These are phyloP conservation scores for Neogobius melanostomus DNA, from an alignment of 2,113 vertebrate genomes.

Conservation along the genomic window DNA sequence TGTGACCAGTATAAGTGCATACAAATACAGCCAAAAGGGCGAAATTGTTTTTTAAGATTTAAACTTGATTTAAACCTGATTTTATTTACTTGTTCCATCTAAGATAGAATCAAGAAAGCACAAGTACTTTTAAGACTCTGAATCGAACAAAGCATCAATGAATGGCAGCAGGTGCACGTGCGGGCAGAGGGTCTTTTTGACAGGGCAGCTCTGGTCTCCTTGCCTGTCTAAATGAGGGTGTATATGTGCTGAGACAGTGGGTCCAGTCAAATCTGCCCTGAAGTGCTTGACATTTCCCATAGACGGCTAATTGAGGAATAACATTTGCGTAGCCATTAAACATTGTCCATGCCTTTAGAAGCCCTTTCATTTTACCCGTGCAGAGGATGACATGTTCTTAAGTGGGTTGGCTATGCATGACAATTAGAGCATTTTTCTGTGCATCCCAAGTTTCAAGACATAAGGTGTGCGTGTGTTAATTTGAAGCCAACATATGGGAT, in stretches of 20 bases:
- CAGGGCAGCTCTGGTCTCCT: no score
- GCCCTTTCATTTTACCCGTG: slow-evolving; percentile 91
- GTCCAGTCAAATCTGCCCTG: slow-evolving; percentile 81
- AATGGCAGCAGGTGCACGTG: slow-evolving; percentile 9
- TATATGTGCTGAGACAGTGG: no score
- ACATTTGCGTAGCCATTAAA: slow-evolving; percentile 97
- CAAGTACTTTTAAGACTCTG: no score
- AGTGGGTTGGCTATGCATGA: slow-evolving; percentile 50
- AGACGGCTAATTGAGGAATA: slow-evolving; percentile 96
- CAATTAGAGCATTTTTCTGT: slow-evolving; percentile 14
- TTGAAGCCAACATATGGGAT: slow-evolving; percentile 28
- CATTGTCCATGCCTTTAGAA: slow-evolving; percentile 89
- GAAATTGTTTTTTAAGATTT: no score
- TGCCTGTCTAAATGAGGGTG: no score
- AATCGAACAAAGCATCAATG: background rate
- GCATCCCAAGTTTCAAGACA: slow-evolving; percentile 1
- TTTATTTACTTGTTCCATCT: no score
- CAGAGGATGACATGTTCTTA: slow-evolving; percentile 83
- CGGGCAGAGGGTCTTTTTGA: slow-evolving; percentile 35
- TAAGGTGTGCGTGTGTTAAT: slow-evolving; percentile 18
- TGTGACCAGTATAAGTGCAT: no score
- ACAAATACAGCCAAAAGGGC: no score
- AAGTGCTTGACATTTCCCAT: slow-evolving; percentile 95
- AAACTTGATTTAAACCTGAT: no score
- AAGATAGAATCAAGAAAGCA: no score